Evolutionary conservation across 2,113 vertebrate species (phyloP).

Genomic region (Oxygymnocypris stewartii): DNA sequence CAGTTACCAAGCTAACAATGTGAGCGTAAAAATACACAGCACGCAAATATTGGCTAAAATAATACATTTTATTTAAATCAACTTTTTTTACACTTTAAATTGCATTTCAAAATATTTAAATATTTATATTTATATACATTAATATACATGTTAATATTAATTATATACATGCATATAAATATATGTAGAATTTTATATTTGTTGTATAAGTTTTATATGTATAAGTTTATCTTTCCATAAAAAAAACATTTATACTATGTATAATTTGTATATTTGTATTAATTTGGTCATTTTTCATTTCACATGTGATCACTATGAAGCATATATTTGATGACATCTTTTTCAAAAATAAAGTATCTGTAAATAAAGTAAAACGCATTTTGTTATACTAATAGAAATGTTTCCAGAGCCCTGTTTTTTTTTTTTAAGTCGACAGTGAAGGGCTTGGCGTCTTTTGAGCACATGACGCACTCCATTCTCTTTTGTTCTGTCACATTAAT

Average conservation of each 20-base stretch:
- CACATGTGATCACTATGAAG: background rate
- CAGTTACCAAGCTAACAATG: background rate
- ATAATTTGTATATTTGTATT: slow-evolving; percentile 9
- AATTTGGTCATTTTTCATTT: too few relatives aligned
- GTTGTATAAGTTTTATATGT: too few relatives aligned
- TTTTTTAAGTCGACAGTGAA: background rate
- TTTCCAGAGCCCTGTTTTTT: background rate
- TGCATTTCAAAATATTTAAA: background rate
- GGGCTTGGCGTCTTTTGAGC: background rate
- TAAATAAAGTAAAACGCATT: too few relatives aligned
- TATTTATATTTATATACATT: background rate
- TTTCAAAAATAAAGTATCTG: background rate
- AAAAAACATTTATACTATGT: background rate
- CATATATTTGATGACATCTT: background rate
- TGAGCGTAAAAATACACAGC: background rate
- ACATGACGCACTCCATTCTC: background rate
- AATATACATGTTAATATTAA: too few relatives aligned
- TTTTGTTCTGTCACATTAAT: slow-evolving; percentile 1
- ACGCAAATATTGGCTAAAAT: background rate
- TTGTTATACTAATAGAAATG: background rate
- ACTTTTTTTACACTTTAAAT: background rate
- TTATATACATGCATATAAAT: background rate
- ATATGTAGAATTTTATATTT: background rate
- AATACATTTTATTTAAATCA: background rate
- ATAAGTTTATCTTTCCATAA: background rate